These are phyloP conservation scores for Scylla paramamosain DNA, from an alignment of 1,140 invertebrate genomes.

Conservation along the genomic window DNA sequence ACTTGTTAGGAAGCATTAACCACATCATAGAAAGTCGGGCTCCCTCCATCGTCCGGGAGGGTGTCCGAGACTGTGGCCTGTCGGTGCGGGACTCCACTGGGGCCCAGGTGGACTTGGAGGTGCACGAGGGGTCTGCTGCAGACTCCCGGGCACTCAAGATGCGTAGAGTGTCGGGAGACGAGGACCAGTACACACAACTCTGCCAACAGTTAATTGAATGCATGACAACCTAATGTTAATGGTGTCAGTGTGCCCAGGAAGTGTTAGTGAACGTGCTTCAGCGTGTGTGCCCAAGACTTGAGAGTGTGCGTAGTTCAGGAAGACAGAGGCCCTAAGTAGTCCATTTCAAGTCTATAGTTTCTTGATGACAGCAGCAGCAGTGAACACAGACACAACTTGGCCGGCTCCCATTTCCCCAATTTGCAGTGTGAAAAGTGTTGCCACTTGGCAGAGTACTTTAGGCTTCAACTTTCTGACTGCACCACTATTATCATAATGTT, in stretches of 20 bases:
- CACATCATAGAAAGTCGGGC: slow-evolving; percentile 89
- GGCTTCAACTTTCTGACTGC: slow-evolving; percentile 61
- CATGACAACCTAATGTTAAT: slow-evolving; percentile 81
- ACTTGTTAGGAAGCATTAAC: slow-evolving; percentile 91
- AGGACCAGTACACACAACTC: slow-evolving; percentile 92
- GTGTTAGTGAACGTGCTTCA: slow-evolving; percentile 41
- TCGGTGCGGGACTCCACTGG: slow-evolving; percentile 90
- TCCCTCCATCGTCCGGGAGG: slow-evolving; percentile 82
- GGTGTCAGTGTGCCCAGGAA: slow-evolving; percentile 53
- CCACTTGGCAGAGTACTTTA: slow-evolving; percentile 52
- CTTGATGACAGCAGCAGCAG: slow-evolving; percentile 38
- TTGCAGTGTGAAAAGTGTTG: slow-evolving; percentile 35
- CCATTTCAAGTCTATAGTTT: slow-evolving; percentile 33
- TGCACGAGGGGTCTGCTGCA: slow-evolving; percentile 83
- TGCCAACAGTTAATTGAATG: slow-evolving; percentile 94
- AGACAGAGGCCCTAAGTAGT: slow-evolving; percentile 43
- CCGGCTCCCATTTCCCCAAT: not conserved
- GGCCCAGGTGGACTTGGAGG: slow-evolving; percentile 92
- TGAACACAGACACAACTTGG: slow-evolving; percentile 42
- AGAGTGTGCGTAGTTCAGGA: slow-evolving; percentile 53
- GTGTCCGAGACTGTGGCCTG: slow-evolving; percentile 80
- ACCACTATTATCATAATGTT: slow-evolving; percentile 58
- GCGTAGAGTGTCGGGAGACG: slow-evolving; percentile 94
- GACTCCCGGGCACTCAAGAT: slow-evolving; percentile 91
- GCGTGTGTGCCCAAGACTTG: slow-evolving; percentile 38